phyloP scores from a whole-genome alignment of 2,888 invertebrate genomes.

The Nymphalis polychloros region DNA sequence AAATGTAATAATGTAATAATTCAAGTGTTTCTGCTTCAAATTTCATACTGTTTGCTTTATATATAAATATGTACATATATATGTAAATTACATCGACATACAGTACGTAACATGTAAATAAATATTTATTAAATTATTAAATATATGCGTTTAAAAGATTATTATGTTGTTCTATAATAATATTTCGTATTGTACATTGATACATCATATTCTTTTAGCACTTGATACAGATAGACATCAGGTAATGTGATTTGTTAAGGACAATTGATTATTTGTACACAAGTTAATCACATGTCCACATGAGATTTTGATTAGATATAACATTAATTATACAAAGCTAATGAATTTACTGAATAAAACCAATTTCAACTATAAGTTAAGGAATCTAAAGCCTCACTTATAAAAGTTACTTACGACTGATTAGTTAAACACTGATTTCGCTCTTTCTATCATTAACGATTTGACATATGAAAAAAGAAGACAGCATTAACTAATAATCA shows the following conservation, averaged over 20 bases:
- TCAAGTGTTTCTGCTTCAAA: too few species aligned
- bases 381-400: not conserved
- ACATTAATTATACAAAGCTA: not conserved
- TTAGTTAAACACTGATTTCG: too few species aligned
- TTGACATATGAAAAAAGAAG: too few species aligned
- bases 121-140: too few species aligned
- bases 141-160: not conserved
- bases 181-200: too few species aligned
- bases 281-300: slow-evolving; percentile 6
- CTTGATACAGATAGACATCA: not conserved
- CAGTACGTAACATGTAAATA: too few species aligned
- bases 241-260: not conserved
- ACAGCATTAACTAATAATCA: too few species aligned
- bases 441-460: too few species aligned
- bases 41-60: too few species aligned
- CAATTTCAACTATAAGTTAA: not conserved
- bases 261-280: slow-evolving; percentile 2
- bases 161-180: not conserved
- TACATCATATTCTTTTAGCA: not conserved
- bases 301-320: not conserved
- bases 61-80: too few species aligned
- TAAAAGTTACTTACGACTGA: not conserved
- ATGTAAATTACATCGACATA: too few species aligned
- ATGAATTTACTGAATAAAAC: not conserved
- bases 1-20: too few species aligned